These are phyloP conservation scores for Sogatella furcifera DNA, from an alignment of 1,140 invertebrate genomes.

Conservation along the genomic window DNA sequence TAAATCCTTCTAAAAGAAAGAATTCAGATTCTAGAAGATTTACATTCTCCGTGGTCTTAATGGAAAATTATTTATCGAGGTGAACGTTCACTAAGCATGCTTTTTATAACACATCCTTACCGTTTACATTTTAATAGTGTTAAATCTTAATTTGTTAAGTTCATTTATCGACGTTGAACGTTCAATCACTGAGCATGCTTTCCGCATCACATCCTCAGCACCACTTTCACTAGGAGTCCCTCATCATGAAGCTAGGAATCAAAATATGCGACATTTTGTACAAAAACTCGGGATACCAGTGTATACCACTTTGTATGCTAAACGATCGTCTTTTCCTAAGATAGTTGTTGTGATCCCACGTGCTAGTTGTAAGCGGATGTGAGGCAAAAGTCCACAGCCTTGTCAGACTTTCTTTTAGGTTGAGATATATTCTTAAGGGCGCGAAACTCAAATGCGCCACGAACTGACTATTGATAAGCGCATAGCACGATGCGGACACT, in stretches of 20 bases:
- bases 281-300: constrained; percentile 76
- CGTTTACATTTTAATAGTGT: too few species aligned
- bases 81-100: too few species aligned
- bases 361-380: constrained; percentile 12
- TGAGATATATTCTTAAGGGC: constrained; percentile 54
- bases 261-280: constrained; percentile 35
- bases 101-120: too few species aligned
- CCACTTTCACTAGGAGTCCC: neutral
- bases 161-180: too few species aligned
- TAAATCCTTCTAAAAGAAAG: too few species aligned
- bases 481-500: constrained; percentile 89
- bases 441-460: constrained; percentile 76
- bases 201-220: too few species aligned
- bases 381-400: constrained; percentile 19
- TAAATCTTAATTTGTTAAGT: too few species aligned
- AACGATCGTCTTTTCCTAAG: constrained; percentile 30
- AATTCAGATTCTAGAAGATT: too few species aligned
- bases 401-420: constrained; percentile 31
- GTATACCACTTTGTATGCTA: constrained; percentile 47
- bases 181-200: too few species aligned
- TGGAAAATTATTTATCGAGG: too few species aligned
- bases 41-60: too few species aligned
- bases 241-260: constrained; percentile 9
- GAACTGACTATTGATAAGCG: constrained; percentile 69
- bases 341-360: constrained; percentile 1